Base-by-base conservation (phyloP, 2,113 vertebrate genomes). In the Conger conger region DNA sequence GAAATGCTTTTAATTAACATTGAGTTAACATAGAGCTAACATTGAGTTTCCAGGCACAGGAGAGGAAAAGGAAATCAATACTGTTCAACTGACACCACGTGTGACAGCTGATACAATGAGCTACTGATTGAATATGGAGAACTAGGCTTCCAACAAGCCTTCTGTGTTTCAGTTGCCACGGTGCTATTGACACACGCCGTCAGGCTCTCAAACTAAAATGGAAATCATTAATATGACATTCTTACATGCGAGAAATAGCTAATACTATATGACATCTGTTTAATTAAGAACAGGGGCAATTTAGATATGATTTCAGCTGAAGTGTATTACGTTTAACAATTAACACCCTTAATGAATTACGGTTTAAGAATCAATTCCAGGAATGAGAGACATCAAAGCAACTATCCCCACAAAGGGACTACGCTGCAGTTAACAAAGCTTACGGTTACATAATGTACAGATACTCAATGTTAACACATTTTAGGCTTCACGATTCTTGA, bases 401-500 rank as follows among this genome's bases (percentile, higher is more conserved):
- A 76, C 57, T 27, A 1, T 57, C 30, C 1, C 68, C 80, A 63
- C 84, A 4, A 40, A 77, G 30, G 79, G 30, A 37, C 68, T 35
- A 42, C 23, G 16, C 23, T 63, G 68, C n/a, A 20, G 30, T 37
- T 30, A 54, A 20, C 63, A 81, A 36, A 38, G 33, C 40, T 30
- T 36, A 0, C 82, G 30, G 40, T 57, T 15, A 63, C 35, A 81
- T 36, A 78, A 53, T 78, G n/a, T 86, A 77, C 87, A 89, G 80
- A 83, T 79, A 87, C 87, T 85, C 53, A 80, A 81, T 82, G 85
- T 80, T 78, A 82, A 38, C 73, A 89, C 84, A 89, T 79, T 54
- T 57, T 87, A 87, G 87, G 80, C 78, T 85, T 60, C 50, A 86
- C 88, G 57, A 90, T 90, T 89, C 89, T 85, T 9, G 83, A 91